Base-by-base conservation (phyloP, 2,797 vertebrate species). In the Acipenser oxyrinchus region DNA sequence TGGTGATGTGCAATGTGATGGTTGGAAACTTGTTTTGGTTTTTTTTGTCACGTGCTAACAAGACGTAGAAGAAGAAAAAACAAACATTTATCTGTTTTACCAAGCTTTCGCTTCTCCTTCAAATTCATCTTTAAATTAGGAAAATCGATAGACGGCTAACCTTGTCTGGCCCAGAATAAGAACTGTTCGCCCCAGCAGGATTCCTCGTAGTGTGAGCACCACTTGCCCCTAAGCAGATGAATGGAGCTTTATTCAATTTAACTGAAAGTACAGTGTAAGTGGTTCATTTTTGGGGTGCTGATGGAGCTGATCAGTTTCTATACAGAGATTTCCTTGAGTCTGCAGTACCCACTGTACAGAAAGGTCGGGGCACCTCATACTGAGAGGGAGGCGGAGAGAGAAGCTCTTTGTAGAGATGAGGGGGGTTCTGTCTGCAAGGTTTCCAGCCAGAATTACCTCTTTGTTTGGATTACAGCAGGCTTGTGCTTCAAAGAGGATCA, bases 381-480 rank as follows among this genome's bases (percentile, higher is more conserved):
- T 37, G 51, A 52, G 64, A 62, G 53, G 66, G 49, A 58, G 55
- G 12, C 11, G 11, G 10, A 58, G 55, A 58, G 12, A 11, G 55
- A 58, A 58, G 12, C 4, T 60, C 69, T 60, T 61, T 68, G 68
- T 60, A 9, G 60, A 63, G 53, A 48, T 53, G 55, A 12, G 55
- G 10, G 58, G 23, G 23, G 23, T 37, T 10, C 55, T 10, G 55
- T 58, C 55, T 58, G 67, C 55, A 37, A 48, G 11, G 48, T 50
- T 37, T 23, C 49, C 10, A n/a, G 48, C 69, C 66, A 81, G 77
- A 84, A 79, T 75, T 81, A 69, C 64, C 68, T 66, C 77, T 83
- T 81, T 83, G 83, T 84, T 68, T 60, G 51, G 8, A 55, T 68
- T 64, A 63, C 63, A 67, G 73, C 74, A 75, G 79, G 73, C 74